Evolutionary conservation across 1,140 invertebrate genomes (phyloP).

Genomic region (Bombus consobrinus): DNA sequence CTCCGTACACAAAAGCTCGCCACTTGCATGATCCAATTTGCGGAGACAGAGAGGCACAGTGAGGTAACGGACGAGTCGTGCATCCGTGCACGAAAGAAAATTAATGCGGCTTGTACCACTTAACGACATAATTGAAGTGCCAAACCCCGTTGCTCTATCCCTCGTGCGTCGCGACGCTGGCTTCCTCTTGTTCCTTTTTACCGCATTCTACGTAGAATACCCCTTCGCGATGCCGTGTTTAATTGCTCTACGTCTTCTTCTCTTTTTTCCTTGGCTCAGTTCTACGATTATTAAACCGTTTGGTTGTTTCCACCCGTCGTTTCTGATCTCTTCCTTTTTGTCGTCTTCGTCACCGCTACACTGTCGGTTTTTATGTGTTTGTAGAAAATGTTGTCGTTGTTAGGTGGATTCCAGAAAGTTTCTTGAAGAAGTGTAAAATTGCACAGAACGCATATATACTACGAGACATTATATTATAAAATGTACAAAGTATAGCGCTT

Average conservation of each 20-base stretch:
- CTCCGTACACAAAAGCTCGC: conserved; percentile 18
- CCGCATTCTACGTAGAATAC: not conserved
- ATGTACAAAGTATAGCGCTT: too few species aligned
- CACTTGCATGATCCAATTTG: conserved; percentile 48
- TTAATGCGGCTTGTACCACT: conserved; percentile 43
- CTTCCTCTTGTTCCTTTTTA: not conserved
- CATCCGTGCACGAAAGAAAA: conserved; percentile 36
- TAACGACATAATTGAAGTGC: conserved; percentile 53
- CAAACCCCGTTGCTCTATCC: conserved; percentile 10
- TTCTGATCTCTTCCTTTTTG: too few species aligned
- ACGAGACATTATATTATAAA: too few species aligned
- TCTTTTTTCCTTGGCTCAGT: not conserved
- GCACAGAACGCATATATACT: too few species aligned
- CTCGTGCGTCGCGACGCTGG: not conserved
- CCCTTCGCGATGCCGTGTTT: not conserved
- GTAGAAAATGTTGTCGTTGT: too few species aligned
- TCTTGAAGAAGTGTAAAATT: too few species aligned
- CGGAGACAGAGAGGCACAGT: not conserved
- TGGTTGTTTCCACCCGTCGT: not conserved
- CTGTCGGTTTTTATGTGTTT: too few species aligned
- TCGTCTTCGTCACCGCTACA: too few species aligned
- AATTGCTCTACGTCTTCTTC: not conserved
- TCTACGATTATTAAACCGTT: not conserved
- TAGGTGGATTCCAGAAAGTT: too few species aligned
- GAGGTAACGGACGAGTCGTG: not conserved